These are phyloP conservation scores for Cisticola juncidis DNA, from an alignment of 2,113 vertebrate species.

Conservation along the genomic window DNA sequence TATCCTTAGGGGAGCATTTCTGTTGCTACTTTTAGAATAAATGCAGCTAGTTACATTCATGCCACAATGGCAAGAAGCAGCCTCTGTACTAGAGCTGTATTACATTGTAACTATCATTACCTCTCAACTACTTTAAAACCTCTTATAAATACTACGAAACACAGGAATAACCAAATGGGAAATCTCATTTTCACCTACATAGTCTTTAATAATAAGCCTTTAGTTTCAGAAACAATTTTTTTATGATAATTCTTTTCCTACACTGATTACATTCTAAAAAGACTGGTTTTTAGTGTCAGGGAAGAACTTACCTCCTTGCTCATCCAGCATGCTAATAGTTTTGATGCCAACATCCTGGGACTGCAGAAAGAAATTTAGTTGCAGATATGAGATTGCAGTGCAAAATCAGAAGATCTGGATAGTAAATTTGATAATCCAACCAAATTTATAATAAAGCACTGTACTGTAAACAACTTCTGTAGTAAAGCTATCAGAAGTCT, in stretches of 20 bases:
- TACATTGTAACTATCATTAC: not conserved
- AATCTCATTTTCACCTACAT: not conserved
- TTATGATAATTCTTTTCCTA: not conserved
- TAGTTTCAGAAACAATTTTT: not conserved
- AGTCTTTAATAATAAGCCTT: not conserved
- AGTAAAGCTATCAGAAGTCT: not conserved
- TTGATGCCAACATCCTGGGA: conserved; percentile 85
- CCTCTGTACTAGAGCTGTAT: not conserved
- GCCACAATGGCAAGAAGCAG: not conserved
- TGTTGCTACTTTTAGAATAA: not conserved
- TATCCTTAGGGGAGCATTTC: not conserved
- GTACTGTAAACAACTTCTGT: not conserved
- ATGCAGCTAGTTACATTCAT: not conserved
- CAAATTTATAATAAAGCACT: not conserved
- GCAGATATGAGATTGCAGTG: not conserved
- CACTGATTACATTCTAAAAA: not conserved
- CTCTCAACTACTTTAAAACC: not conserved
- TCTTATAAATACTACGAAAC: not conserved
- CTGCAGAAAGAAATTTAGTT: conserved; percentile 69
- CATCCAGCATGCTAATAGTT: conserved; percentile 90
- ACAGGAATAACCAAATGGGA: not conserved
- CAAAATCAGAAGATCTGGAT: not conserved
- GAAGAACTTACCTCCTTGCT: conserved; percentile 88
- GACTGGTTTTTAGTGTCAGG: not conserved
- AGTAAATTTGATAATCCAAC: not conserved